phyloP scores from a whole-genome alignment of 2,113 vertebrate genomes.

The Micronycteris hirsuta region DNA sequence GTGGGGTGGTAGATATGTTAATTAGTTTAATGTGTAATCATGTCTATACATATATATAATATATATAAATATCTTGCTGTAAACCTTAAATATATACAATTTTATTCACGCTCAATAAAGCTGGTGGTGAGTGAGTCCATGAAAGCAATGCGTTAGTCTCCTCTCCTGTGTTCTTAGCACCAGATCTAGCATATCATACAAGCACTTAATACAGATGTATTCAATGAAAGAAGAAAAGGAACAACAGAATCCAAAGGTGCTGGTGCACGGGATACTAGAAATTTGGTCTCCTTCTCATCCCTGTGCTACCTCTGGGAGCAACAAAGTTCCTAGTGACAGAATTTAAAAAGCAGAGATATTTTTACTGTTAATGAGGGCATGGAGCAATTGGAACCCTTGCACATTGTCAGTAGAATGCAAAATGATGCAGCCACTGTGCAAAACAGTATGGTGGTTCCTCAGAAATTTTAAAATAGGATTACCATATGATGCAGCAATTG shows the following conservation, averaged over 20 bases:
- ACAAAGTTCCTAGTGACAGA: neutral
- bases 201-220: neutral
- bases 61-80: neutral
- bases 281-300: neutral
- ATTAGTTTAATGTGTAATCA: neutral
- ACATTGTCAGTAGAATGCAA: neutral
- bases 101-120: neutral
- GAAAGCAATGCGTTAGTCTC: neutral
- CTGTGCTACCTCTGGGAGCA: neutral
- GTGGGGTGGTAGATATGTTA: neutral
- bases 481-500: neutral
- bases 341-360: neutral
- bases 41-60: neutral
- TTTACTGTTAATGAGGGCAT: neutral
- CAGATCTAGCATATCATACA: neutral
- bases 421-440: neutral
- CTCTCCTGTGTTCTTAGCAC: neutral
- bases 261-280: neutral
- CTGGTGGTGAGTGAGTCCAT: neutral
- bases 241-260: neutral
- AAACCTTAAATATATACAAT: neutral
- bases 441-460: neutral
- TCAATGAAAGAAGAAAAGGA: neutral
- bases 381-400: neutral
- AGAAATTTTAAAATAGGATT: constrained; percentile 1